These are phyloP conservation scores for Cancer borealis DNA, from an alignment of 2,888 invertebrate genomes.

Conservation along the genomic window DNA sequence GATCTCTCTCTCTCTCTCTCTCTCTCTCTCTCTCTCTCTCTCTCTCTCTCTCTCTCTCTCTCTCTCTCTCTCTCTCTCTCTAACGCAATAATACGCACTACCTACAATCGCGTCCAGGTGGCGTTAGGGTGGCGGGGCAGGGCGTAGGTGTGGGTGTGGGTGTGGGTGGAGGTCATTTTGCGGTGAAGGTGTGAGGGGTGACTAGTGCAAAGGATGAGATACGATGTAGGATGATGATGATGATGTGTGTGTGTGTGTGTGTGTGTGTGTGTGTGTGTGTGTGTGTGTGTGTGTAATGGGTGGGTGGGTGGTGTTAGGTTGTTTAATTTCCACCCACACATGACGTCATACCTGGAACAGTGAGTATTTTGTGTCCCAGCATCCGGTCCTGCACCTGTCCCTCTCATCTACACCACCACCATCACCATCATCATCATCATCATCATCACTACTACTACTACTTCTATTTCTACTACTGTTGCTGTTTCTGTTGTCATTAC, in stretches of 20 bases:
- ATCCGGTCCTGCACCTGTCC: slow-evolving; percentile 31
- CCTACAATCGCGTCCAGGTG: not conserved
- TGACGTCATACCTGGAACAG: slow-evolving; percentile 17
- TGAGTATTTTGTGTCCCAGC: slow-evolving; percentile 16
- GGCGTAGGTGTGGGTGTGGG: not conserved
- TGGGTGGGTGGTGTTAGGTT: not conserved
- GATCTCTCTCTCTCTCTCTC: not conserved
- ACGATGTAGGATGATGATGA: not conserved
- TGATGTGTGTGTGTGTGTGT: not conserved
- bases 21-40: slow-evolving; percentile 15
- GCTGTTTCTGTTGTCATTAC: not conserved
- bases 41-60: slow-evolving; percentile 32
- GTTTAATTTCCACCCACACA: not conserved
- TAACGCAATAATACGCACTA: not conserved
- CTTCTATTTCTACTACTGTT: not conserved
- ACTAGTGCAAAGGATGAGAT: not conserved
- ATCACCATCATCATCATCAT: not conserved
- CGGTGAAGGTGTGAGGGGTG: not conserved
- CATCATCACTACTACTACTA: not conserved
- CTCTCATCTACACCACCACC: not conserved
- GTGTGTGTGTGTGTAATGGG: not conserved
- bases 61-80: slow-evolving; percentile 22
- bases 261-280: not conserved
- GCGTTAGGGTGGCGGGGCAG: not conserved
- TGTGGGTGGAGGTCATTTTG: not conserved